Evolutionary conservation across 2,797 vertebrate species (phyloP).

Genomic region (Ctenosaura bakeri): DNA sequence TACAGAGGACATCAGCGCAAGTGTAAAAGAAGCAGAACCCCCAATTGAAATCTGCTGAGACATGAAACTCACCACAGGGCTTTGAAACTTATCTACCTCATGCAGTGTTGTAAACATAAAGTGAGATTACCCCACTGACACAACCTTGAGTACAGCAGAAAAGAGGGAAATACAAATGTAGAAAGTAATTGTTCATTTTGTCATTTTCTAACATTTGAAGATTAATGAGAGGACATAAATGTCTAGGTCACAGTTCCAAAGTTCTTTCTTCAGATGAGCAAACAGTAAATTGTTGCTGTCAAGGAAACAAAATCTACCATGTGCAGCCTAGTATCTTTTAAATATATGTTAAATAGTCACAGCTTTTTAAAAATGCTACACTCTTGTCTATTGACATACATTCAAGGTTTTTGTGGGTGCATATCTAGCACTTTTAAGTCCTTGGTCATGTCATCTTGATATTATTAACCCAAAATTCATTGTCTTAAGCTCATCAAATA

Average conservation of each 20-base stretch:
- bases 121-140: neutral
- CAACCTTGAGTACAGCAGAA: neutral
- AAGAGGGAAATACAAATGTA: neutral
- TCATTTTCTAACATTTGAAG: neutral
- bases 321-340: neutral
- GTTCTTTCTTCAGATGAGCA: neutral
- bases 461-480: neutral
- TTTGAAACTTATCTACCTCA: neutral
- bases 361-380: neutral
- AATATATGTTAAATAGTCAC: constrained; percentile 6
- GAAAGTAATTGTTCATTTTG: neutral
- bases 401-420: neutral
- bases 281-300: neutral
- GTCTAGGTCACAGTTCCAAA: neutral
- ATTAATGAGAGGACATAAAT: neutral
- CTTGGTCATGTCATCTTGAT: no score
- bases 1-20: neutral
- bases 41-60: neutral
- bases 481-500: constrained; percentile 15
- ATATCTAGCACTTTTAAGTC: neutral
- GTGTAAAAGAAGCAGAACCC: neutral
- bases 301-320: neutral
- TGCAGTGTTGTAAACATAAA: neutral
- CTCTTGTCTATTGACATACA: neutral
- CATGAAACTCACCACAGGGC: no score